Conservation (phyloP, 2,113 vertebrate genomes). For the Urocolius indicus region DNA sequence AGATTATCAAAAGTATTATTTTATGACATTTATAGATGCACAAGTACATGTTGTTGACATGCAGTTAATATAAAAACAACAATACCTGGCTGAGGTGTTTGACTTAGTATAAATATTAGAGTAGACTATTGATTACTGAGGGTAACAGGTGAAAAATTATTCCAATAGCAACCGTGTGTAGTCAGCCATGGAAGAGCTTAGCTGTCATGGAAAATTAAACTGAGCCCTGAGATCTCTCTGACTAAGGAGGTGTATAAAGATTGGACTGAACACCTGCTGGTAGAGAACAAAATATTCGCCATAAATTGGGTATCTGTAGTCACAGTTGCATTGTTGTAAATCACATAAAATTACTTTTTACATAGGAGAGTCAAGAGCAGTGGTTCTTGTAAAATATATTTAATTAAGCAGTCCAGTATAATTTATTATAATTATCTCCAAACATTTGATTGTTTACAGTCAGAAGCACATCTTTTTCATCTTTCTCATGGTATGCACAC, state of each 20-base stretch:
- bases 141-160: constrained; percentile 5
- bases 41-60: background rate
- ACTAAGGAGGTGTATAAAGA: background rate
- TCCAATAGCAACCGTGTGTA: background rate
- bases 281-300: background rate
- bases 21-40: background rate
- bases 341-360: background rate
- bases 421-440: background rate
- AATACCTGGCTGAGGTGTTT: background rate
- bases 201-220: constrained; percentile 15
- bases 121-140: constrained; percentile 30
- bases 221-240: background rate
- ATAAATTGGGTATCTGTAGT: background rate
- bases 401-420: background rate
- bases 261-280: background rate
- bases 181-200: background rate
- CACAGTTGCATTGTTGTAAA: background rate
- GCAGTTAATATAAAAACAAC: background rate
- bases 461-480: background rate
- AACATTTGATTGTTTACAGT: background rate
- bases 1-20: background rate
- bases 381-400: background rate
- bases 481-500: background rate
- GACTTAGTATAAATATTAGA: constrained; percentile 22
- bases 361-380: background rate